phyloP scores from a whole-genome alignment of 2,113 vertebrate species.

The Nibea albiflora region DNA sequence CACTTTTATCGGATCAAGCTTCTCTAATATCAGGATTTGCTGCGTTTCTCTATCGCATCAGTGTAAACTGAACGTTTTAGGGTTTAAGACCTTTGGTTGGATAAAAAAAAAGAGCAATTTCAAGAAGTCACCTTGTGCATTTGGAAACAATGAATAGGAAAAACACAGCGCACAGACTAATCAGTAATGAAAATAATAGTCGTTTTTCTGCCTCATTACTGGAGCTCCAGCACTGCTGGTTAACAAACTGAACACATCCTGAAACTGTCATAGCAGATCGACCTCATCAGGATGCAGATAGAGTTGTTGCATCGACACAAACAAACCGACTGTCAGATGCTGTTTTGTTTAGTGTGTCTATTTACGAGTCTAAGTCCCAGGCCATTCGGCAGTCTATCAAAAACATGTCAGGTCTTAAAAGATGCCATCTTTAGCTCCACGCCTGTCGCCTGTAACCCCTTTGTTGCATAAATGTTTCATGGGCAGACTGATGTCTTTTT shows the following conservation, averaged over 20 bases:
- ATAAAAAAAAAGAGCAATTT: slow-evolving; percentile 23
- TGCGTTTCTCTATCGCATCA: background rate
- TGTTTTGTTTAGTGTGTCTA: slow-evolving; percentile 46
- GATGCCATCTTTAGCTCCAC: slow-evolving; percentile 44
- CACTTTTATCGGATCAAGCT: background rate
- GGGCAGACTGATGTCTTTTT: slow-evolving; percentile 17
- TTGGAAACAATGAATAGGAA: background rate
- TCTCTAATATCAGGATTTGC: background rate
- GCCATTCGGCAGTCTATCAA: slow-evolving; percentile 46
- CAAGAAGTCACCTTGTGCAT: background rate
- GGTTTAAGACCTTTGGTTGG: background rate
- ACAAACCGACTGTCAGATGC: slow-evolving; percentile 49
- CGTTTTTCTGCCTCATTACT: background rate
- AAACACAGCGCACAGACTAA: background rate
- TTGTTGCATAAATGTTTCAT: slow-evolving; percentile 56
- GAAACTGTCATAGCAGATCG: background rate
- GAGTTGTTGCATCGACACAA: slow-evolving; percentile 24
- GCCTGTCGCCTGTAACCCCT: slow-evolving; percentile 49
- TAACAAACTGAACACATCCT: slow-evolving; percentile 4
- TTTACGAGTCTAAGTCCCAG: slow-evolving; percentile 34
- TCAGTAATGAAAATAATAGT: background rate
- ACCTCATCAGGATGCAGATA: slow-evolving; percentile 36
- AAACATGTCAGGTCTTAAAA: slow-evolving; percentile 47
- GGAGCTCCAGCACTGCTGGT: background rate
- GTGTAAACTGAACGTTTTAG: background rate